Evolutionary conservation across 2,888 invertebrate genomes (phyloP).

Genomic region (Deilephila elpenor): DNA sequence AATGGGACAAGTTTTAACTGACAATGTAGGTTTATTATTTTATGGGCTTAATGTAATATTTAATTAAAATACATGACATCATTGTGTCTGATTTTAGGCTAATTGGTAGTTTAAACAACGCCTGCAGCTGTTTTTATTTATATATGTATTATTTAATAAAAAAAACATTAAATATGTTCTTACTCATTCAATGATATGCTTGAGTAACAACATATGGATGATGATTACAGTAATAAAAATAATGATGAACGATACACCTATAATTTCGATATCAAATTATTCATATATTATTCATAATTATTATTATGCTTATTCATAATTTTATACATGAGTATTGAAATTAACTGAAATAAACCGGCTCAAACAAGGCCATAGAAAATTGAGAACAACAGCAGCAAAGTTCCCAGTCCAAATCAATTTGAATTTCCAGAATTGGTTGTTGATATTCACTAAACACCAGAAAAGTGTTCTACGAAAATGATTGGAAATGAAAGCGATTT

Average conservation of each 20-base stretch:
- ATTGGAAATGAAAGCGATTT: slow-evolving; percentile 62
- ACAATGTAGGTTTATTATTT: neutral
- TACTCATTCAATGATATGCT: neutral
- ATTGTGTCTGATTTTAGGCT: neutral
- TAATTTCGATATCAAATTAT: neutral
- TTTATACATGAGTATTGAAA: neutral
- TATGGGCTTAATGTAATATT: neutral
- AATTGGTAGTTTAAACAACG: neutral
- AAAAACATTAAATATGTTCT: neutral
- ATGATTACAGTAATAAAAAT: neutral
- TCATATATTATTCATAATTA: too few relatives aligned
- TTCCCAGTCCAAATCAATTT: slow-evolving; percentile 53
- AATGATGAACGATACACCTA: neutral
- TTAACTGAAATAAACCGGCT: neutral
- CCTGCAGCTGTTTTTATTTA: neutral
- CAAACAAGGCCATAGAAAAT: slow-evolving; percentile 27
- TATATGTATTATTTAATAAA: neutral
- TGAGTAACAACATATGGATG: neutral
- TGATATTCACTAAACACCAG: slow-evolving; percentile 48
- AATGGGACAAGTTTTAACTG: slow-evolving; percentile 2
- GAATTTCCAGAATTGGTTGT: slow-evolving; percentile 52
- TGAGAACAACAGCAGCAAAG: slow-evolving; percentile 29
- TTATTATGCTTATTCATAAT: too few relatives aligned
- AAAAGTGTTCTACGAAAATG: slow-evolving; percentile 51
- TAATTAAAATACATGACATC: slow-evolving; percentile 2